These are phyloP conservation scores for Polydrusus cervinus DNA, from an alignment of 2,888 invertebrate species.

Conservation along the genomic window DNA sequence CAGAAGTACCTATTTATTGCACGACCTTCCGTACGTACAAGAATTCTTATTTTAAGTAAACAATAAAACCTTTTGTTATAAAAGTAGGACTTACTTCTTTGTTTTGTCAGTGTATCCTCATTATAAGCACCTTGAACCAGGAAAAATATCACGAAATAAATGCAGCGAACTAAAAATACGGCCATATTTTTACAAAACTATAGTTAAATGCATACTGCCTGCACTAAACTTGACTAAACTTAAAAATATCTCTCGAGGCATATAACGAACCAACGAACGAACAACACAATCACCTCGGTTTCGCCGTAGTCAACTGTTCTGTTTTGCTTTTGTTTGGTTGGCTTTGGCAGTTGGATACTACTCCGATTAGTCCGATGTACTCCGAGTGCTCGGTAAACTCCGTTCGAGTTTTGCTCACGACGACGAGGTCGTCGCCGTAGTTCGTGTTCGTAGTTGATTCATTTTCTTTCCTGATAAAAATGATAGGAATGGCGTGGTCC, in stretches of 20 bases:
- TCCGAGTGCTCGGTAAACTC: no score
- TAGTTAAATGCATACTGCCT: slow-evolving; percentile 46
- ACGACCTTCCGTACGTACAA: no score
- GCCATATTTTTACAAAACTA: slow-evolving; percentile 60
- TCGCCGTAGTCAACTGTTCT: slow-evolving; percentile 33
- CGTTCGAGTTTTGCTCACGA: slow-evolving; percentile 14
- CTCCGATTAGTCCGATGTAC: no score
- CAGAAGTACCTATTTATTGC: no score
- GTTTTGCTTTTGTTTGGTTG: slow-evolving; percentile 33
- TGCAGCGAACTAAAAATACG: slow-evolving; percentile 58
- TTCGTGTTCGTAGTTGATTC: not conserved
- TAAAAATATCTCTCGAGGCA: slow-evolving; percentile 42
- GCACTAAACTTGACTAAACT: slow-evolving; percentile 33
- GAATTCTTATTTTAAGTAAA: no score
- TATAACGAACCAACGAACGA: slow-evolving; percentile 29
- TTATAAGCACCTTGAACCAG: slow-evolving; percentile 56
- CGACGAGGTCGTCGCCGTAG: slow-evolving; percentile 20
- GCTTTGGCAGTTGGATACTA: slow-evolving; percentile 24
- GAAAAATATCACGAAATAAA: slow-evolving; percentile 58
- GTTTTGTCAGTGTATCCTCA: slow-evolving; percentile 58
- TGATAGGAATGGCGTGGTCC: not conserved
- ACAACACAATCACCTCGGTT: slow-evolving; percentile 25
- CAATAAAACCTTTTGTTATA: not conserved
- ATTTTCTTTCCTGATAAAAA: not conserved
- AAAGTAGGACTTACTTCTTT: slow-evolving; percentile 57